Base-by-base conservation (phyloP, 23 tunicate genomes). In the Halocynthia aurantium region DNA sequence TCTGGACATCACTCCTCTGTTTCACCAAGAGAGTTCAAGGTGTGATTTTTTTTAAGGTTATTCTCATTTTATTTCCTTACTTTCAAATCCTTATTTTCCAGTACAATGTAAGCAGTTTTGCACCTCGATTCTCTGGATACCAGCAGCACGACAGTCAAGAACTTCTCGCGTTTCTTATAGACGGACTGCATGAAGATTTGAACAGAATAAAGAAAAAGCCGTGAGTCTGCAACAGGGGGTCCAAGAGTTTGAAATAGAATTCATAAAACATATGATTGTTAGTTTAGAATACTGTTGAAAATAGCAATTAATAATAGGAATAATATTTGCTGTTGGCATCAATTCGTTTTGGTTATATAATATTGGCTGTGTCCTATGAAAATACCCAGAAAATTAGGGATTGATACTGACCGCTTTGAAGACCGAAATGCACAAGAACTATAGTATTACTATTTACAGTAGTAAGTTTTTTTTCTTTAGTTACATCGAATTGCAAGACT, bases 131-230 rank as follows among this genome's bases (percentile, higher is more conserved):
- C 55, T 83, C 93, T 52, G 98, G 98, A n/a, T 93, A 83, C 58
- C 94, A 84, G 66, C 98, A 93, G 66, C 93, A 93, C 18, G 98
- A 93, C 81, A 83, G 94, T 73, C 98, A 93, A 63, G 98, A 93
- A 71, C 69, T 93, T 57, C 52, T 93, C 0, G 83, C 98, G 5
- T 87, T 88, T 54, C 67, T 93, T 6, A 72, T 93, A 50, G 98
- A 93, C 71, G 94, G 94, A 11, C 84, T 93, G 17, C 98, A 93
- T 66, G 98, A 93, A 61, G 98, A 93, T 77, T 68, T 87, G 40
- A 93, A 93, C 71, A 52, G 94, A 55, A 84, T 93, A 20, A 52
- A 78, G 7, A 77, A 88, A 13, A 93, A 93, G 70, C 98, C 98
- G 90, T 89, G 58, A 74, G 95, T 88, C 5, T 31, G 44, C 44